phyloP scores from a whole-genome alignment of 2,888 invertebrate genomes.

The Cyclophora punctaria region DNA sequence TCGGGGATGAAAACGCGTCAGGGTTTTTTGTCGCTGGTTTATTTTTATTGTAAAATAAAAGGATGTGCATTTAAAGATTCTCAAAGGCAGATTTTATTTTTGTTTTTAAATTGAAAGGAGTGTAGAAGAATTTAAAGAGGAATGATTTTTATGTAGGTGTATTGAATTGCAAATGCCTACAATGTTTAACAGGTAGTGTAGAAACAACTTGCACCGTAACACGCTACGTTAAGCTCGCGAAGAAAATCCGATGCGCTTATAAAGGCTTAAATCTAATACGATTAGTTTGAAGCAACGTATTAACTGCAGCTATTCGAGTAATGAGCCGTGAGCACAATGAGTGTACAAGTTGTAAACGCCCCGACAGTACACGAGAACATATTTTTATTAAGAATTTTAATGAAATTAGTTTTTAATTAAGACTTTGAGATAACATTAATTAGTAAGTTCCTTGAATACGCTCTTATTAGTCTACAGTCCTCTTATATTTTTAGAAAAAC shows the following conservation, averaged over 20 bases:
- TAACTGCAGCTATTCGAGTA: neutral
- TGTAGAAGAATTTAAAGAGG: neutral
- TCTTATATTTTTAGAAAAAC: neutral
- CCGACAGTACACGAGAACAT: neutral
- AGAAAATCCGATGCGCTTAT: no score
- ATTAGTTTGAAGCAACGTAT: neutral
- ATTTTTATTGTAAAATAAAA: no score
- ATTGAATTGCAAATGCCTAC: no score
- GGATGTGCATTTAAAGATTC: no score
- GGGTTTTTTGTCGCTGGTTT: neutral
- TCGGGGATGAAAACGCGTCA: neutral
- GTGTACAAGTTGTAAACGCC: neutral
- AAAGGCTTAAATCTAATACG: no score
- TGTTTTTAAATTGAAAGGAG: neutral
- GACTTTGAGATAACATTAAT: neutral
- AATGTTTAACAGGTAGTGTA: no score
- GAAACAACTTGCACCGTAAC: no score
- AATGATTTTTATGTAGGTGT: no score
- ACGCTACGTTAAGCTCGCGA: neutral
- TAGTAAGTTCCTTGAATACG: neutral
- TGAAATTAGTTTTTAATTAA: no score
- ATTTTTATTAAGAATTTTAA: slow-evolving; percentile 1
- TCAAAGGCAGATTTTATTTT: neutral
- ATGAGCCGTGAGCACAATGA: no score
- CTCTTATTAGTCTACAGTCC: neutral